Base-by-base conservation (phyloP, 92 coral and sea anemone species). In the Muricea muricata region DNA sequence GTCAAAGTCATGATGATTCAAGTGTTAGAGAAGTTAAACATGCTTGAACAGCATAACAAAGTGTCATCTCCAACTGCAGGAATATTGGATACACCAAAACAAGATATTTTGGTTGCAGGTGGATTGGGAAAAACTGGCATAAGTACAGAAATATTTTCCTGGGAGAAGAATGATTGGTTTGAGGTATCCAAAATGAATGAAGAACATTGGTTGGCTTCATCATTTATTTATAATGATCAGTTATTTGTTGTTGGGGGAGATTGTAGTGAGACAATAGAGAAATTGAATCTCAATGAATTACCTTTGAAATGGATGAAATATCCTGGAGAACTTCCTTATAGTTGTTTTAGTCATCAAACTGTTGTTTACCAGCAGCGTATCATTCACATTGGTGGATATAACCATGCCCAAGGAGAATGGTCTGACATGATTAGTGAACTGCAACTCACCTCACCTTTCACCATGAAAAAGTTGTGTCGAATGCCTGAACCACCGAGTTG, bases 401-500 rank as follows among this genome's bases (percentile, higher is more conserved):
- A 52, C 20, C 8, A 20, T 52, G 23, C 18, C 18, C 21, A 13
- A 17, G 20, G 24, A 52, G 2, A 7, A 52, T 1, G 20, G 18
- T 52, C 60, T 20, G 5, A 52, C 23, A 2, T 52, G 60, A 52
- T 52, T 10, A 52, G 60, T 48, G 61, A 26, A 75, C 2, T 75
- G 39, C 23, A 35, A 24, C 80, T 75, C 8, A 30, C 34, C 39
- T 20, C 78, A 4, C 65, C 80, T 8, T 24, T 0, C 39, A 24
- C 80, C 10, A 21, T 35, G 31, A 52, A 75, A 47, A 11, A 46
- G 42, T 50, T 75, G 39, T 75, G 37, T 14, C 80, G 13, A 21
- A 47, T 75, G 42, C 80, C 80, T 18, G 80, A 47, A 28, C 80
- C 80, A 75, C 52, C 65, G n/a, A 20, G 30, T 30, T 28, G 32